Evolutionary conservation across 2,797 vertebrate species (phyloP).

Genomic region (Phrynocephalus vlangalii): DNA sequence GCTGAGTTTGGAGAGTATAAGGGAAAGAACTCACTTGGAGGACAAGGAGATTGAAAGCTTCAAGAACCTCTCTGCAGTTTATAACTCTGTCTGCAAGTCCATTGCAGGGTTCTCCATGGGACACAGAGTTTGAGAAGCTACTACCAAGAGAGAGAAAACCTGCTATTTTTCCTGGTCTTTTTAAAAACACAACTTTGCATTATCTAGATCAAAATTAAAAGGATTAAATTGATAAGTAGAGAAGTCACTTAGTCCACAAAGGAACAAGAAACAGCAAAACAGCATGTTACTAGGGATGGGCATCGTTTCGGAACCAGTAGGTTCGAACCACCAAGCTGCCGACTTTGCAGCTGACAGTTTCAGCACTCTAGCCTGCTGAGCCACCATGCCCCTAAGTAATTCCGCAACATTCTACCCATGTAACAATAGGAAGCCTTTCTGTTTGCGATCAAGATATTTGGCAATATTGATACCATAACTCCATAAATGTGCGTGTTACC

Average conservation of each 20-base stretch:
- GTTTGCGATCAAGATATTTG: not conserved
- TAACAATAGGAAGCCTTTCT: not conserved
- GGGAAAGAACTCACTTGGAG: slow-evolving; percentile 98
- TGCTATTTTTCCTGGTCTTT: slow-evolving; percentile 44
- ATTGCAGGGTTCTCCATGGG: slow-evolving; percentile 91
- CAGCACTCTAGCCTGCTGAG: no score
- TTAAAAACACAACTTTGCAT: slow-evolving; percentile 22
- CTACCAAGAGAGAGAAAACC: slow-evolving; percentile 78
- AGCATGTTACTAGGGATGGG: no score
- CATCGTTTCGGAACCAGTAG: no score
- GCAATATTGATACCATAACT: not conserved
- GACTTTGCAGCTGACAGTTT: no score
- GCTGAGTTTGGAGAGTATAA: slow-evolving; percentile 92
- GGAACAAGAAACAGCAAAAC: not conserved
- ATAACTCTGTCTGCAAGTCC: slow-evolving; percentile 95
- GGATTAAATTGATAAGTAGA: not conserved
- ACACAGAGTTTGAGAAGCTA: slow-evolving; percentile 90
- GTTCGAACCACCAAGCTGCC: no score
- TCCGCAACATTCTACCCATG: no score
- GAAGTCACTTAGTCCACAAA: slow-evolving; percentile 13
- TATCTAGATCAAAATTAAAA: slow-evolving; percentile 29
- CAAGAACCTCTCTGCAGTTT: slow-evolving; percentile 95
- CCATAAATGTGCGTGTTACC: not conserved
- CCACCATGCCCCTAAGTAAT: no score
- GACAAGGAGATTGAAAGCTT: slow-evolving; percentile 94